Evolutionary conservation across 2,797 vertebrate genomes (phyloP).

Genomic region (Chelonia mydas): DNA sequence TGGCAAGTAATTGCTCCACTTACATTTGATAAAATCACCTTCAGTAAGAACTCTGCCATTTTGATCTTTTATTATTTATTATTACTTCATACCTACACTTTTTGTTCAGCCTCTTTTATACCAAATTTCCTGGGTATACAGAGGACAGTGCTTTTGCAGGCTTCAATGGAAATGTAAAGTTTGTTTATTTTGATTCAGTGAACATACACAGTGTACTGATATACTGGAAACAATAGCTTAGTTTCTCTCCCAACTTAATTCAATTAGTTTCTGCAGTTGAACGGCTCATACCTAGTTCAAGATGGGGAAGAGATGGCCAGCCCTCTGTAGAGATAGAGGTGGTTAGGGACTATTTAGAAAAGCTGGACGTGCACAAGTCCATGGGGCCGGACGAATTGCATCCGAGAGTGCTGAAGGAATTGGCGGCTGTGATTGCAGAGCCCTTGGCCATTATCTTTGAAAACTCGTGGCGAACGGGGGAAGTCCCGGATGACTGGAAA

Average conservation of each 20-base stretch:
- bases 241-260: background rate
- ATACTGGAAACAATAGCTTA: background rate
- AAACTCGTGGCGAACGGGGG: no score
- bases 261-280: background rate
- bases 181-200: slow-evolving; percentile 19
- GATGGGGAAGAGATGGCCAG: no score
- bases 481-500: no score
- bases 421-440: no score
- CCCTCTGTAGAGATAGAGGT: no score
- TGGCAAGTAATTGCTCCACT: background rate
- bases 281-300: background rate
- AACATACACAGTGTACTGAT: background rate
- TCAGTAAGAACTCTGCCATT: background rate
- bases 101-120: background rate
- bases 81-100: background rate
- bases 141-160: background rate
- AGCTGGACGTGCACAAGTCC: no score
- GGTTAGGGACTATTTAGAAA: no score
- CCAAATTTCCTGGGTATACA: background rate
- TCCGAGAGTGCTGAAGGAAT: no score
- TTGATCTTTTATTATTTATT: background rate
- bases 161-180: background rate
- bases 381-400: no score
- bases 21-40: background rate
- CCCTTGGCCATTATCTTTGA: no score